Base-by-base conservation (phyloP, 2,113 vertebrate genomes). In the Misgurnus anguillicaudatus region DNA sequence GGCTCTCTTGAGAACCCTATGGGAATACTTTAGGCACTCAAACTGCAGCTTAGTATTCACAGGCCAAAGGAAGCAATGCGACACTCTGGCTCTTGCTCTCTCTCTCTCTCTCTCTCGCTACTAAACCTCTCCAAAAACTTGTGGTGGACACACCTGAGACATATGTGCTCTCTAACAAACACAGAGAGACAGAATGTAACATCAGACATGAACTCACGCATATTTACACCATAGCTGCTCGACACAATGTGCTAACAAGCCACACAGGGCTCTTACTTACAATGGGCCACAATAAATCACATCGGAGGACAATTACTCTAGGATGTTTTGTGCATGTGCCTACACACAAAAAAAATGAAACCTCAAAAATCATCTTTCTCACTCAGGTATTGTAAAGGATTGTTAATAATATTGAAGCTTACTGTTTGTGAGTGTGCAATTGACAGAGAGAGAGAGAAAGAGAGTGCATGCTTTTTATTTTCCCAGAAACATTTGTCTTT, bases 11-110 rank as follows among this genome's bases (percentile, higher is more conserved):
- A 51, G 73, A 13, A 64, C 47, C 61, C 45, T 53, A 3, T 63
- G 73, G 73, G 61, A 76, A 76, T 76, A 64, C 24, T 64, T 75
- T 64, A 76, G 73, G 17, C 73, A 76, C 73, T 76, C 73, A 76
- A 42, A 39, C 63, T 64, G 60, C 45, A 64, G 73, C 45, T 76
- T 76, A 64, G 45, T 64, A 76, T 76, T 76, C 73, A 75, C 45
- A 63, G 24, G 61, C 73, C 73, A 76, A 76, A 76, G 16, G 45
- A 64, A 53, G 73, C 73, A 64, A 61, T 76, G 73, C 60, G 45
- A 76, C 73, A 76, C 58, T 36, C 72, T 48, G 58, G 24, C 72
- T 75, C 42, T 31, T 58, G 21, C 72, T 75, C 42, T 31, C 58
- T 47, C 42, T 62, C 58, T 48, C 58, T 62, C 60, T 51, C 45